Conservation (phyloP, 2,888 invertebrate genomes). For the Phorcus lineatus region DNA sequence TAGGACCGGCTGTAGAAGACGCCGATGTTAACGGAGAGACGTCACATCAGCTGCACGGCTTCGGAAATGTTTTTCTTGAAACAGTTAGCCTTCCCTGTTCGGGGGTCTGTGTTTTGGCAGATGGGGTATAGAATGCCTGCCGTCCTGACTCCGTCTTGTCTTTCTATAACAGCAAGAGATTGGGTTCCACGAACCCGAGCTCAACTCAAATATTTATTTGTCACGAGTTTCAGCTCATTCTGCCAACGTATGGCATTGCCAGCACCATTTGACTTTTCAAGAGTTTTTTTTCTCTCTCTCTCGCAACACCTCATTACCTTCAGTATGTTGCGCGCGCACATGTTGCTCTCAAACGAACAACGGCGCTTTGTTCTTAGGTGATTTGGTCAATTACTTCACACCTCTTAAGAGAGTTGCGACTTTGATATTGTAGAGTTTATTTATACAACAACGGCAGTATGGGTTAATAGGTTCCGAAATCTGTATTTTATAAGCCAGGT, state of each 20-base stretch:
- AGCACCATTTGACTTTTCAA: conserved; percentile 17
- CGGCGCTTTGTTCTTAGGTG: neutral
- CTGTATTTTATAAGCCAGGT: too few relatives aligned
- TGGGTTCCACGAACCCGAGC: conserved; percentile 12
- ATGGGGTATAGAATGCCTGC: neutral
- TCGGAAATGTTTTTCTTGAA: conserved; percentile 12
- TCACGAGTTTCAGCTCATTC: conserved; percentile 24
- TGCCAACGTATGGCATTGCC: neutral
- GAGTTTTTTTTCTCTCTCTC: neutral
- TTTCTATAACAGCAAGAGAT: neutral
- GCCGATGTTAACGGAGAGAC: neutral
- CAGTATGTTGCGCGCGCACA: neutral
- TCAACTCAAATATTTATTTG: conserved; percentile 23
- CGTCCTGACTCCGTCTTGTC: conserved; percentile 17
- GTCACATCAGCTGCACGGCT: neutral
- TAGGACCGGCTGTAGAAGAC: conserved; percentile 10
- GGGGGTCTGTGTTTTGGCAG: conserved; percentile 21
- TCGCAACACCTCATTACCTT: conserved; percentile 10
- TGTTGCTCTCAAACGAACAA: neutral
- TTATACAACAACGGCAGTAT: too few relatives aligned
- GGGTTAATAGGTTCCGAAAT: too few relatives aligned
- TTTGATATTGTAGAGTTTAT: too few relatives aligned
- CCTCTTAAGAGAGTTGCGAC: too few relatives aligned
- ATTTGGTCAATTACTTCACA: neutral
- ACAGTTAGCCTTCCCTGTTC: conserved; percentile 21